Evolutionary conservation across 2,113 vertebrate genomes (phyloP).

Genomic region (Dicentrarchus labrax): DNA sequence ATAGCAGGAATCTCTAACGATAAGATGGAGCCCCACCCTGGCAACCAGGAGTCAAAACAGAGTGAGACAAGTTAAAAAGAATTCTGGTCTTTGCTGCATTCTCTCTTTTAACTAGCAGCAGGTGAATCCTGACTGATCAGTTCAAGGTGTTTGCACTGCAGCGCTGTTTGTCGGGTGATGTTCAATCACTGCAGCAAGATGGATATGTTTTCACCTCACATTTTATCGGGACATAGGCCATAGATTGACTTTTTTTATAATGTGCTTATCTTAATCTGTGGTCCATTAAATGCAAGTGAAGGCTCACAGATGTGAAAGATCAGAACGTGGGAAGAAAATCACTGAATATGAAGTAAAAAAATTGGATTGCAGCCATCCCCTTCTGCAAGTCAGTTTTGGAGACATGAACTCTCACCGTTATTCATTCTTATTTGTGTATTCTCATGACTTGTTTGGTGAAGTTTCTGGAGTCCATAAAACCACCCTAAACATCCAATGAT

Average conservation of each 20-base stretch:
- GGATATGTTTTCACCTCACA: conserved; percentile 12
- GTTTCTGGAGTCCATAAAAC: conserved; percentile 21
- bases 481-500: conserved; percentile 32
- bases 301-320: conserved; percentile 13
- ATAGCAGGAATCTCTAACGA: conserved; percentile 25
- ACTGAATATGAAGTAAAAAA: conserved; percentile 14
- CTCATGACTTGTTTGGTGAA: conserved; percentile 26
- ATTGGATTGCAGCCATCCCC: conserved; percentile 18
- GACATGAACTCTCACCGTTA: conserved; percentile 31
- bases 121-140: conserved; percentile 54
- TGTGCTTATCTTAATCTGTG: not conserved
- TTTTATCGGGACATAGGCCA: not conserved
- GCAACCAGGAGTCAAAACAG: conserved; percentile 68
- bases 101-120: conserved; percentile 55
- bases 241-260: conserved; percentile 6
- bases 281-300: conserved; percentile 19
- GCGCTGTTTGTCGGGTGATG: not conserved
- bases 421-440: conserved; percentile 27
- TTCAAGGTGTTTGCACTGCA: conserved; percentile 24
- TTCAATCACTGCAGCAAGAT: conserved; percentile 23
- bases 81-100: conserved; percentile 14
- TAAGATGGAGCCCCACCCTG: conserved; percentile 62
- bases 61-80: conserved; percentile 46
- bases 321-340: conserved; percentile 18
- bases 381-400: conserved; percentile 21